Evolutionary conservation across 2,888 invertebrate genomes (phyloP).

Genomic region (Brachyptera risi): DNA sequence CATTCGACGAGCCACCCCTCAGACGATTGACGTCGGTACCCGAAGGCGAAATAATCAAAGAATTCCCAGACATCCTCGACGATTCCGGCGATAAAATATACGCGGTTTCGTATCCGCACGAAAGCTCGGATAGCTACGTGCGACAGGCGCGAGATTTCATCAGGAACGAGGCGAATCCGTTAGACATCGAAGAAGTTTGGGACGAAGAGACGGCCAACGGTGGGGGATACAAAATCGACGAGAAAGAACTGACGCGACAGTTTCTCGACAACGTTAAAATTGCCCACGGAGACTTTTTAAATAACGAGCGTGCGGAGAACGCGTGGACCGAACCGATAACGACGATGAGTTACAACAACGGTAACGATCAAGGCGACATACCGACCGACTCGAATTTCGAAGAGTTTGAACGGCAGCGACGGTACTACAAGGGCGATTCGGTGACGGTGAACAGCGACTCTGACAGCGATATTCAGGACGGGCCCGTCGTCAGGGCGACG

Average conservation of each 20-base stretch:
- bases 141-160: not conserved
- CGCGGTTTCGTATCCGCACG: slow-evolving; percentile 6
- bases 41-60: slow-evolving; percentile 20
- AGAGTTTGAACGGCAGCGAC: slow-evolving; percentile 18
- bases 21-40: slow-evolving; percentile 9
- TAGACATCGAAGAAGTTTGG: slow-evolving; percentile 12
- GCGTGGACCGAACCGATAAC: not conserved
- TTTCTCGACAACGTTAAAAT: not conserved
- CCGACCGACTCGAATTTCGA: not conserved
- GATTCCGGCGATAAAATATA: slow-evolving; percentile 12
- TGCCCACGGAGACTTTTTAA: not conserved
- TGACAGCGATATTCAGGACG: slow-evolving; percentile 44
- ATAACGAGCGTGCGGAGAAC: not conserved
- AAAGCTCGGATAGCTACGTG: not conserved
- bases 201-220: slow-evolving; percentile 10
- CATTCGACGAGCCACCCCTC: slow-evolving; percentile 16
- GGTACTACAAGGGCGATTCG: slow-evolving; percentile 23
- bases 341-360: not conserved
- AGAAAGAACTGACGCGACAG: not conserved
- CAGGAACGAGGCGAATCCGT: slow-evolving; percentile 14
- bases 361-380: not conserved
- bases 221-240: not conserved
- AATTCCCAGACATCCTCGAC: slow-evolving; percentile 15
- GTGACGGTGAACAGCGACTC: slow-evolving; percentile 44
- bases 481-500: slow-evolving; percentile 22